A percentile compares a stretch with the other conserved stretches of the same genome.
Evolutionary conservation across 2,113 vertebrate genomes (phyloP).

Genomic region (Scomber colias): DNA sequence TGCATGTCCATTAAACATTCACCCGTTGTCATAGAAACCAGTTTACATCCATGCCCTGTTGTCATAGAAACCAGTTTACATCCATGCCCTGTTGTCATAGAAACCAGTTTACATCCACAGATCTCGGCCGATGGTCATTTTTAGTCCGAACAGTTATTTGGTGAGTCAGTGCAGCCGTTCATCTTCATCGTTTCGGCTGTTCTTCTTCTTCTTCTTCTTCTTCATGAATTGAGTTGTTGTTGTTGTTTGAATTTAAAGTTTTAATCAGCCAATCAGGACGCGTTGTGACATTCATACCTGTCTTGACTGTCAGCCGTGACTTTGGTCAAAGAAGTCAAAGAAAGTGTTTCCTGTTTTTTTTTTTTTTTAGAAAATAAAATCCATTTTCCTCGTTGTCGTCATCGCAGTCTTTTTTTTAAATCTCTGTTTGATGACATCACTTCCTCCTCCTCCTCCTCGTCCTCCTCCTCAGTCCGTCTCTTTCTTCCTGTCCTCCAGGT

Average conservation of each 20-base stretch:
- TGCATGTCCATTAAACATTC: slow-evolving; percentile 15
- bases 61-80: too few relatives aligned
- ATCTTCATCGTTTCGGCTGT: too few relatives aligned
- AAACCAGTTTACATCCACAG: too few relatives aligned
- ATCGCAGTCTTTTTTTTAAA: background rate
- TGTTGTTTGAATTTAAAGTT: too few relatives aligned
- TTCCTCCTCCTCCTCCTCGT: background rate
- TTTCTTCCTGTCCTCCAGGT: slow-evolving; percentile 84
- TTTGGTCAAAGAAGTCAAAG: slow-evolving; percentile 35
- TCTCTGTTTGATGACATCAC: slow-evolving; percentile 33
- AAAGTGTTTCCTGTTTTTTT: too few relatives aligned
- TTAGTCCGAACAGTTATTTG: too few relatives aligned
- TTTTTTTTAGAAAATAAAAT: background rate
- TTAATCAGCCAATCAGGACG: slow-evolving; percentile 25
- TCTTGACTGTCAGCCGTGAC: slow-evolving; percentile 12
- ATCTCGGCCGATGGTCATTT: too few relatives aligned
- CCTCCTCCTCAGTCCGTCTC: slow-evolving; percentile 34
- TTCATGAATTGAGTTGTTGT: too few relatives aligned
- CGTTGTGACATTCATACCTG: slow-evolving; percentile 21
- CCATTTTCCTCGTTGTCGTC: background rate
- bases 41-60: slow-evolving; percentile 11
- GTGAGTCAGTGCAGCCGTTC: too few relatives aligned
- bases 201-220: too few relatives aligned
- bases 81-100: too few relatives aligned
- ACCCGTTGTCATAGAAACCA: background rate